These are phyloP conservation scores for Monochamus alternatus DNA, from an alignment of 2,888 invertebrate species.

Conservation along the genomic window DNA sequence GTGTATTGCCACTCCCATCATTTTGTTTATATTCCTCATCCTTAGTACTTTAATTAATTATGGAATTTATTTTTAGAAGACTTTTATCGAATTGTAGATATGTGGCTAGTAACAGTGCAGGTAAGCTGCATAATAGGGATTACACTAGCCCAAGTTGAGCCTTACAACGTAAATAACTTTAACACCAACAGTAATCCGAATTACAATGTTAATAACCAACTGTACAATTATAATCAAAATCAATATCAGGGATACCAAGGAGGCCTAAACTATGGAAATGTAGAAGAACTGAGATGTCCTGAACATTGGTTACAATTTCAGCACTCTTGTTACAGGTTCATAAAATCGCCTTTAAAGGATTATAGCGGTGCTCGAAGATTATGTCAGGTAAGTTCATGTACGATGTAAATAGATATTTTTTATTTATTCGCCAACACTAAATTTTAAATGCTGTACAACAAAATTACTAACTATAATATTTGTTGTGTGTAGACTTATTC, in stretches of 20 bases:
- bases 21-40: neutral
- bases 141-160: slow-evolving; percentile 49
- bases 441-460: neutral
- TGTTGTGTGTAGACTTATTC: slow-evolving; percentile 74
- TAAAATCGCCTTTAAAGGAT: slow-evolving; percentile 87
- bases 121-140: slow-evolving; percentile 41
- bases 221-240: slow-evolving; percentile 47
- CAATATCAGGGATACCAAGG: slow-evolving; percentile 45
- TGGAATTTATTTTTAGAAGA: slow-evolving; percentile 2
- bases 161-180: slow-evolving; percentile 42
- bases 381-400: slow-evolving; percentile 74
- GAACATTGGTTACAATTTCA: slow-evolving; percentile 89
- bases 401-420: neutral
- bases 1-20: slow-evolving; percentile 28
- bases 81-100: slow-evolving; percentile 44
- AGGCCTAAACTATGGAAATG: slow-evolving; percentile 57
- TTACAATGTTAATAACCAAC: slow-evolving; percentile 45
- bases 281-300: slow-evolving; percentile 78
- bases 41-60: neutral
- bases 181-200: slow-evolving; percentile 48
- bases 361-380: slow-evolving; percentile 87
- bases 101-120: slow-evolving; percentile 49
- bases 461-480: too few relatives aligned
- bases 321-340: slow-evolving; percentile 91
- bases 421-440: neutral